A percentile compares a stretch with the other conserved stretches of the same genome.
Evolutionary conservation across 1,140 invertebrate genomes (phyloP).

Genomic region (Physella acuta): DNA sequence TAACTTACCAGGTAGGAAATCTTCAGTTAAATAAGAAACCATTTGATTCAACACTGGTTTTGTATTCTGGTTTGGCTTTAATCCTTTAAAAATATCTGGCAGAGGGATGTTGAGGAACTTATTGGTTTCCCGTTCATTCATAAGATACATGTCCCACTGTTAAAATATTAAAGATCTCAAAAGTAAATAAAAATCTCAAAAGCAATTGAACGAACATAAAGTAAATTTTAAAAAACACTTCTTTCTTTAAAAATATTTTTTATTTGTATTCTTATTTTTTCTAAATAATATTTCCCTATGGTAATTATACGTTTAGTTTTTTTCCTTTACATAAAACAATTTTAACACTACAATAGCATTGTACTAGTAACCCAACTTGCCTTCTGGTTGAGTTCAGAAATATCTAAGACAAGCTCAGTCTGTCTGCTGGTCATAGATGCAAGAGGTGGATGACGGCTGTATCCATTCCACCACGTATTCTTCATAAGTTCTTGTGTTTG

Average conservation of each 20-base stretch:
- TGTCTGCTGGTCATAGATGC: neutral
- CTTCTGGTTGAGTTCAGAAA: too few relatives aligned
- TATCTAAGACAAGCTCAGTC: neutral
- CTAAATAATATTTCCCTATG: too few relatives aligned
- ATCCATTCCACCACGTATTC: neutral
- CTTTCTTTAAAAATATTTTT: too few relatives aligned
- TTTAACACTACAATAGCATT: too few relatives aligned
- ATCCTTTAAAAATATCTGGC: neutral
- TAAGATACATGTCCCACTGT: neutral
- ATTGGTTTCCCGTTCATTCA: neutral
- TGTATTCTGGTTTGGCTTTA: neutral
- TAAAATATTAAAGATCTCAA: too few relatives aligned
- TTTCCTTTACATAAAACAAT: too few relatives aligned
- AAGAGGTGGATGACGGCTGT: neutral
- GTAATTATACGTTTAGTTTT: too few relatives aligned
- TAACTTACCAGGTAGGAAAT: neutral
- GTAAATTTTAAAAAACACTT: too few relatives aligned
- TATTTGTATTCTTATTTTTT: too few relatives aligned
- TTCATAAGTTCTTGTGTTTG: neutral
- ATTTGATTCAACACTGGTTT: neutral
- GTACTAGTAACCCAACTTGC: too few relatives aligned
- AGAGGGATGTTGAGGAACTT: neutral
- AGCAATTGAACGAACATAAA: too few relatives aligned
- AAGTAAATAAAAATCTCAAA: too few relatives aligned
- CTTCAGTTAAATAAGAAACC: neutral